These are phyloP conservation scores for Actinernus sp. DNA, from an alignment of 92 coral and sea anemone species.

Conservation along the genomic window DNA sequence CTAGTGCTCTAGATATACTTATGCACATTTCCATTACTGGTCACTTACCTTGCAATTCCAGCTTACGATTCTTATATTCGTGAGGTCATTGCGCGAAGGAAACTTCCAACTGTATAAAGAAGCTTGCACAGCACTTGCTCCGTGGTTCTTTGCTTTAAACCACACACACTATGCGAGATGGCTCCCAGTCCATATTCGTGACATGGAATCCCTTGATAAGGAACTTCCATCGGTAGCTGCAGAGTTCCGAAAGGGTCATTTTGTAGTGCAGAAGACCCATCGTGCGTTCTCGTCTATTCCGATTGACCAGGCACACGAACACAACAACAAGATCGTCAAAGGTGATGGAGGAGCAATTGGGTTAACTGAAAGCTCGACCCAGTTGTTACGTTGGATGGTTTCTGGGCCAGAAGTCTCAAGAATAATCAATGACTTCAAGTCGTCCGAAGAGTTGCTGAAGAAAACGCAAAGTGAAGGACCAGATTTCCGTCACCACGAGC, in stretches of 20 bases:
- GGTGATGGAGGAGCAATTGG: constrained; percentile 57
- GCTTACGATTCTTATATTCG: constrained; percentile 53
- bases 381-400: constrained; percentile 52
- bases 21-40: constrained; percentile 60
- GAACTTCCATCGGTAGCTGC: constrained; percentile 32
- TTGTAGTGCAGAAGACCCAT: constrained; percentile 44
- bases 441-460: constrained; percentile 13
- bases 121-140: constrained; percentile 25
- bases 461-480: constrained; percentile 22
- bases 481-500: constrained; percentile 22
- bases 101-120: constrained; percentile 44
- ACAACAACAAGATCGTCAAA: constrained; percentile 49
- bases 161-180: constrained; percentile 53
- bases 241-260: constrained; percentile 57
- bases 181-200: constrained; percentile 64
- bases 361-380: constrained; percentile 28
- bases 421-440: constrained; percentile 10
- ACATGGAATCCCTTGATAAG: constrained; percentile 51
- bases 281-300: constrained; percentile 45
- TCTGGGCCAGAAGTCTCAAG: constrained; percentile 45
- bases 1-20: constrained; percentile 41
- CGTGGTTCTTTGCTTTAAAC: constrained; percentile 68
- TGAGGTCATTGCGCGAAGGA: constrained; percentile 65
- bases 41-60: constrained; percentile 46
- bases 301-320: constrained; percentile 61